These are phyloP conservation scores for Drosophila watanabei DNA, from an alignment of 1,140 invertebrate genomes.

Conservation along the genomic window DNA sequence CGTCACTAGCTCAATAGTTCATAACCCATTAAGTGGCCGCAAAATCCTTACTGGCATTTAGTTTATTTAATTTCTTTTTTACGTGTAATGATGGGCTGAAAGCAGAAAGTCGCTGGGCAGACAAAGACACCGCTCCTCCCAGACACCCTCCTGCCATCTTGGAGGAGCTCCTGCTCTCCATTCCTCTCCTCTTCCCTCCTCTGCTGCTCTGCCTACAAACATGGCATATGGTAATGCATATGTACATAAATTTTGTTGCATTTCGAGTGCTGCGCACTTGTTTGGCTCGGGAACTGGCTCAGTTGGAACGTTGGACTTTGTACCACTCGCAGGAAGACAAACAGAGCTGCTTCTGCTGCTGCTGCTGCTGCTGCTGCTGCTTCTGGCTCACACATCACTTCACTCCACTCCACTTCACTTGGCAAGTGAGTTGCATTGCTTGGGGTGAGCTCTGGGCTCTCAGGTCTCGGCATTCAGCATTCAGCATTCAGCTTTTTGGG, in stretches of 20 bases:
- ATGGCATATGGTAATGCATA: conserved; percentile 75
- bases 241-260: conserved; percentile 72
- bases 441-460: neutral
- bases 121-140: conserved; percentile 14
- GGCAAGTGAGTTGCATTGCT: conserved; percentile 32
- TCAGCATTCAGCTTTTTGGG: neutral
- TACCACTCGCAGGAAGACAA: conserved; percentile 36
- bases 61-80: neutral
- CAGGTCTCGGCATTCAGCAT: too few species aligned
- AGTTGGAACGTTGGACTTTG: conserved; percentile 10
- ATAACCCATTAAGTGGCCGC: too few species aligned
- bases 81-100: neutral
- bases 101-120: conserved; percentile 12
- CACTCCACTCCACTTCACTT: conserved; percentile 20
- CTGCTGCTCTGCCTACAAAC: conserved; percentile 35
- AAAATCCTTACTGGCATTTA: too few species aligned
- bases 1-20: neutral
- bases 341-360: conserved; percentile 8
- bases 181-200: neutral
- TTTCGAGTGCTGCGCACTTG: conserved; percentile 38
- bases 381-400: conserved; percentile 20
- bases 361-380: neutral
- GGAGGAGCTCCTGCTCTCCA: neutral
- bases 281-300: conserved; percentile 29
- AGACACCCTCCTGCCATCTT: neutral